A percentile compares a stretch with the other conserved stretches of the same genome.
Conservation (phyloP, 2,888 invertebrate genomes). For the Nemotelus pantherinus region DNA sequence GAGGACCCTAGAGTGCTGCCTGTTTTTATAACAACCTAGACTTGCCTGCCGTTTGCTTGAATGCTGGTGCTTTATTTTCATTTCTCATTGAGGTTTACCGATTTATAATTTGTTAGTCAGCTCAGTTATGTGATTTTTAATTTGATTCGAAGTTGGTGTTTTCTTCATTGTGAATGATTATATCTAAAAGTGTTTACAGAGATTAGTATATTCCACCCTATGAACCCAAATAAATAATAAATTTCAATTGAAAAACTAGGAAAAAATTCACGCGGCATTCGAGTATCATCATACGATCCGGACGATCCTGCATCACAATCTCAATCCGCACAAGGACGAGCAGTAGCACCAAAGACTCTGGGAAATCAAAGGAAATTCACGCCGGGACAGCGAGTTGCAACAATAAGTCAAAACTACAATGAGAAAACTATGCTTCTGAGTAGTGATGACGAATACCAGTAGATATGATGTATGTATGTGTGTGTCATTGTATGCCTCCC, state of each 20-base stretch:
- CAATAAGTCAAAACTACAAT: slow-evolving; percentile 87
- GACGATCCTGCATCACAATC: slow-evolving; percentile 69
- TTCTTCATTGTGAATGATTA: too few species aligned
- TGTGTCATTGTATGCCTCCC: not conserved
- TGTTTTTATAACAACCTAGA: too few species aligned
- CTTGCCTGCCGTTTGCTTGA: too few species aligned
- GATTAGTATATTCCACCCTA: too few species aligned
- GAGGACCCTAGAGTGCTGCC: too few species aligned
- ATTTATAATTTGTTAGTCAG: not conserved
- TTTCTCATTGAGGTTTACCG: not conserved
- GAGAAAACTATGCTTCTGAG: slow-evolving; percentile 96
- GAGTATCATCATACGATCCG: slow-evolving; percentile 75
- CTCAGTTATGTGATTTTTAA: not conserved
- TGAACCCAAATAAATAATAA: not conserved
- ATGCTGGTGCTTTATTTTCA: not conserved
- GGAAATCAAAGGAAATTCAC: slow-evolving; percentile 68
- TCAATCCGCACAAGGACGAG: slow-evolving; percentile 56
- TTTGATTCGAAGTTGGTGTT: too few species aligned
- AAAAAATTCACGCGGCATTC: slow-evolving; percentile 73
- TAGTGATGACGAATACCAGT: slow-evolving; percentile 95
- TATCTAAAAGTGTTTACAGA: too few species aligned
- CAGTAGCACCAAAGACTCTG: slow-evolving; percentile 63
- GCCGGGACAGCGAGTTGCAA: slow-evolving; percentile 78
- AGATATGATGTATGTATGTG: slow-evolving; percentile 56
- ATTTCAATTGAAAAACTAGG: slow-evolving; percentile 60